A percentile compares a stretch with the other conserved stretches of the same genome.
phyloP scores from a whole-genome alignment of 2,797 vertebrate genomes.

The Crenuchus spilurus region DNA sequence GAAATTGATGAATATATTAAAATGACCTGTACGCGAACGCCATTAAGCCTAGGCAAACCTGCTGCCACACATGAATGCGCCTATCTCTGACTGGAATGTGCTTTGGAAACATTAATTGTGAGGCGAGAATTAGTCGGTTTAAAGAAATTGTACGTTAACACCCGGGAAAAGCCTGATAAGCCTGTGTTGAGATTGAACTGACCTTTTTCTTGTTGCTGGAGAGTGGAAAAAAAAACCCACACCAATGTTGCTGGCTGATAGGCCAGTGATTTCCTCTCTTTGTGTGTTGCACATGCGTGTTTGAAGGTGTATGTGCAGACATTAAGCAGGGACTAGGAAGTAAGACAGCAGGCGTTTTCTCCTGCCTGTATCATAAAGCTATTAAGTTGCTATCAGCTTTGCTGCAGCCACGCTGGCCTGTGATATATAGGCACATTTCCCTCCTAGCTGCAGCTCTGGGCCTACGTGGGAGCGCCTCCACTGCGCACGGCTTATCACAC shows the following conservation, averaged over 20 bases:
- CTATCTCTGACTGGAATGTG: constrained; percentile 51
- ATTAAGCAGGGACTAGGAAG: constrained; percentile 56
- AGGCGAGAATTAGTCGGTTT: constrained; percentile 66
- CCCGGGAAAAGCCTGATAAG: constrained; percentile 63
- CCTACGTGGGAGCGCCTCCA: constrained; percentile 60
- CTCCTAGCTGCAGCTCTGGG: constrained; percentile 68
- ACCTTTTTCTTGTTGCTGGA: constrained; percentile 56
- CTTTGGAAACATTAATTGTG: constrained; percentile 69
- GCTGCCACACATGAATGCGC: constrained; percentile 50
- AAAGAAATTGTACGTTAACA: constrained; percentile 59
- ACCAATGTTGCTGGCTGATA: constrained; percentile 18
- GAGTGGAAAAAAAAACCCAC: constrained; percentile 21
- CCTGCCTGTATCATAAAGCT: constrained; percentile 65
- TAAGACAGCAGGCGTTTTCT: constrained; percentile 59
- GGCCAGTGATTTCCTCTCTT: constrained; percentile 16
- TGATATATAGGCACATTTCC: constrained; percentile 75
- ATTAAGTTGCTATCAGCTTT: constrained; percentile 71
- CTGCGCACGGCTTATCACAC: constrained; percentile 69
- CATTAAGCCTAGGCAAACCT: constrained; percentile 64
- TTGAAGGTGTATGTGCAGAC: constrained; percentile 30
- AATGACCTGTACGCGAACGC: constrained; percentile 71
- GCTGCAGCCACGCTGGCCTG: constrained; percentile 63
- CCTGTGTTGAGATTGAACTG: constrained; percentile 63
- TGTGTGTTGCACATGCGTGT: constrained; percentile 12
- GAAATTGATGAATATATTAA: constrained; percentile 78